Base-by-base conservation (phyloP, 2,797 vertebrate genomes). In the Buphagus erythrorhynchus region DNA sequence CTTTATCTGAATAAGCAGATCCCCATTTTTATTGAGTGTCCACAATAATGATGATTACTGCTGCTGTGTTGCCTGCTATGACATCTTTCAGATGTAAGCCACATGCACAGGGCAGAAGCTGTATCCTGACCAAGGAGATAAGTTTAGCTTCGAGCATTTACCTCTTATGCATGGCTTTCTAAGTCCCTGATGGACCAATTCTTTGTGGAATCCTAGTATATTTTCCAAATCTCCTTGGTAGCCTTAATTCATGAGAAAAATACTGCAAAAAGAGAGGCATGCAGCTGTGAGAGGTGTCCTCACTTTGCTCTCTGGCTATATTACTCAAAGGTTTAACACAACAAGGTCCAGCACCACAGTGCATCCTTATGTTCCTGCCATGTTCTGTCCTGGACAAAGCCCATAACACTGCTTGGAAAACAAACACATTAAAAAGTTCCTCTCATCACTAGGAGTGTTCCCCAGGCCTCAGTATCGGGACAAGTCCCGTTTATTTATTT, bases 101-200 rank as follows among this genome's bases (percentile, higher is more conserved):
- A 66, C 57, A 5, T 40, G 54, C 21, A 31, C 28, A 46, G 31
- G 49, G 19, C 35, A 93, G 58, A 89, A 92, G 52, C 46, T 1
- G 1, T 54, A 31, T 36, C 52, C 67, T 68, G 48, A 59, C 24
- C 2, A 4, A 61, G 40, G 57, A 80, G 51, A 33, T 77, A 38
- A 66, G 10, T 86, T 96, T 96, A 55, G 46, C 19, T 82, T 91
- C 28, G 5, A 59, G 43, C 24, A 73, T 84, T 94, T 87, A 54
- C 36, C 68, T 89, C 49, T n/a, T 18, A 4, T n/a, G 36, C 7
- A 15, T 33, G 61, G 54, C 79, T 84, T 91, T n/a, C 67, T 58
- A 73, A 72, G 48, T 15, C 18, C 40, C 10, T 45, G 42, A 73
- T 85, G 86, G 80, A 83, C n/a, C 14, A 80, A 51, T 69, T 82